Conservation (phyloP, 2,797 vertebrate genomes). For the Rhynchonycteris naso region DNA sequence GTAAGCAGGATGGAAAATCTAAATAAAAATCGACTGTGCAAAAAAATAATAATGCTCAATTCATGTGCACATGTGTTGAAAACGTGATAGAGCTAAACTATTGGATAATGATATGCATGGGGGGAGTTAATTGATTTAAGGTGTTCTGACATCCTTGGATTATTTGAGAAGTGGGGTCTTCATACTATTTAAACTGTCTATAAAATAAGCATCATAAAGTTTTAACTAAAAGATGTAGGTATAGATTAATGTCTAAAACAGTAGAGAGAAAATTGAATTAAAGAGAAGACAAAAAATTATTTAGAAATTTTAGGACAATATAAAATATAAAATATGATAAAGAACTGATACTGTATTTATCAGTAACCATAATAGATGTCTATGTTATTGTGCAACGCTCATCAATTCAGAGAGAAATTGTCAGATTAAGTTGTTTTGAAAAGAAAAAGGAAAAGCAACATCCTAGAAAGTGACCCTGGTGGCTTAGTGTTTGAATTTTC, state of each 20-base stretch:
- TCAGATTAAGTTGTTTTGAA: not conserved
- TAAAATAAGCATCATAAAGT: not conserved
- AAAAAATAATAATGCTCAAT: not conserved
- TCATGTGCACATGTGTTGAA: not conserved
- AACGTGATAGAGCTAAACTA: not conserved
- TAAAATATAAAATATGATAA: not conserved
- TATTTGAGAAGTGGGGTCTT: not conserved
- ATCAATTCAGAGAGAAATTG: not conserved
- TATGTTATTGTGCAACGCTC: not conserved
- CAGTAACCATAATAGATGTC: not conserved
- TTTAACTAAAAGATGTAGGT: not conserved
- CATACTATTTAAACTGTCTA: not conserved
- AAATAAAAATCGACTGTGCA: not conserved
- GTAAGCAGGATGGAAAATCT: not conserved
- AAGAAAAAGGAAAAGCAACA: not conserved
- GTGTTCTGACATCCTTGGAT: not conserved
- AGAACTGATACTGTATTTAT: not conserved
- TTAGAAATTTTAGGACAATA: not conserved
- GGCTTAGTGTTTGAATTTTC: not conserved
- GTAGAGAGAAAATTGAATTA: not conserved
- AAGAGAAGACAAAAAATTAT: not conserved
- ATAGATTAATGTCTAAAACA: not conserved
- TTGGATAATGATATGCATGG: not conserved
- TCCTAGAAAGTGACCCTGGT: not conserved
- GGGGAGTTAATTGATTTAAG: not conserved